Conservation (phyloP, 1,140 invertebrate species). For the Ostrea denselamellosa region DNA sequence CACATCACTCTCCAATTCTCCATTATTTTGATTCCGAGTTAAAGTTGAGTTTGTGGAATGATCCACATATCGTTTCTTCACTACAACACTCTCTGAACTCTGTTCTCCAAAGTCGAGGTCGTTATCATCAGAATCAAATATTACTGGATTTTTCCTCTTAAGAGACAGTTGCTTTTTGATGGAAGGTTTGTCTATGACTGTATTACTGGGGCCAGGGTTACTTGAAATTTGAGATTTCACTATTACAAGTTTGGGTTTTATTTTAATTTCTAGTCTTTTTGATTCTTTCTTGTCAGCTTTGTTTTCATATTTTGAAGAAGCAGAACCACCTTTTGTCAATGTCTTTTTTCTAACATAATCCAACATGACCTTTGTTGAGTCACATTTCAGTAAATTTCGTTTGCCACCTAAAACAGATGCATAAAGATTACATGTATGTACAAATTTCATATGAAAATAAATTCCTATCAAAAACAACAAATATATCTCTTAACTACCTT, state of each 20-base stretch:
- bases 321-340: neutral
- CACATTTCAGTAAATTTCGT: conserved; percentile 53
- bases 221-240: conserved; percentile 63
- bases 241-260: conserved; percentile 60
- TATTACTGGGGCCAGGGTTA: conserved; percentile 41
- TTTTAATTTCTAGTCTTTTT: neutral
- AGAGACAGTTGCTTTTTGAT: conserved; percentile 38
- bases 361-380: conserved; percentile 55
- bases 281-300: neutral
- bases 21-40: neutral
- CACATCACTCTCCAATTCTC: neutral
- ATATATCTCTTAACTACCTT: neutral
- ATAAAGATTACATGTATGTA: neutral
- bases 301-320: neutral
- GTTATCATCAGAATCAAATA: conserved; percentile 55
- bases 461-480: too few species aligned
- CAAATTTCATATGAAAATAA: too few species aligned
- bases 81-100: neutral
- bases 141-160: conserved; percentile 40
- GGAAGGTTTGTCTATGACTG: neutral
- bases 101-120: conserved; percentile 52
- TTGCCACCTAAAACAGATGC: conserved; percentile 60
- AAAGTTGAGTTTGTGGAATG: neutral
- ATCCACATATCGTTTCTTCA: neutral
- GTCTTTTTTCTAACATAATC: conserved; percentile 57